Evolutionary conservation across 2,888 invertebrate species (phyloP), one percentile per base, ranked within the genome.

Genomic region (Rhaphigaster nebulosa): DNA sequence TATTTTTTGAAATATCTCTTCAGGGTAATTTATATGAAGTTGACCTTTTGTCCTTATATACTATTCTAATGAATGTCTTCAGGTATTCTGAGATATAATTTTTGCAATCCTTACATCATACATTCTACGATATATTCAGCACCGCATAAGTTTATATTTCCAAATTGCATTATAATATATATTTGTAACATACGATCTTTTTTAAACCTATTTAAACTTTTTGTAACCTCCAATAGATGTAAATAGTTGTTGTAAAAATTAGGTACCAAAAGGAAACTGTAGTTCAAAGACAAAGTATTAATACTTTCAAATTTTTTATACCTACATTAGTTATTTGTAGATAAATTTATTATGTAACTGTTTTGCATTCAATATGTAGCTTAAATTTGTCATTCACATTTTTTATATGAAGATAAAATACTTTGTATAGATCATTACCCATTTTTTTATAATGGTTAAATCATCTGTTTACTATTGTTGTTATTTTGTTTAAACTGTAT

Each of bases 241-340:
- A 92, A 91, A 93, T 93, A 92, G 92, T 92, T 91, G 92, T 92
- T 92, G 93, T 93, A 92, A 90, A 90, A 84, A 90, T 90, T 90
- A 90, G 90, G 90, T 90, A 91, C 91, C 91, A 91, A 92, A 91
- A 91, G 70, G 90, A 90, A 92, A 92, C 91, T 92, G 91, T 92
- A 92, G 93, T 92, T 92, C 92, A 91, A 92, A 92, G 87, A 87
- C 80, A 41, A 89, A 91, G 91, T 91, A 91, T 91, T 91, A 91
- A 91, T 91, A 91, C 91, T 87, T 91, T 89, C 91, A 91, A 88
- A 87, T 89, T 91, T 91, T 91, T 91, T 91, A 90, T 90, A 90
- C 88, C 88, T 90, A 88, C 90, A 90, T 90, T 90, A 90, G 90
- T 90, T 90, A 88, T 88, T 90, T 90, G 90, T 90, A 90, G 90